phyloP scores from a whole-genome alignment of 2,888 invertebrate genomes.

The Nectonema munidae region DNA sequence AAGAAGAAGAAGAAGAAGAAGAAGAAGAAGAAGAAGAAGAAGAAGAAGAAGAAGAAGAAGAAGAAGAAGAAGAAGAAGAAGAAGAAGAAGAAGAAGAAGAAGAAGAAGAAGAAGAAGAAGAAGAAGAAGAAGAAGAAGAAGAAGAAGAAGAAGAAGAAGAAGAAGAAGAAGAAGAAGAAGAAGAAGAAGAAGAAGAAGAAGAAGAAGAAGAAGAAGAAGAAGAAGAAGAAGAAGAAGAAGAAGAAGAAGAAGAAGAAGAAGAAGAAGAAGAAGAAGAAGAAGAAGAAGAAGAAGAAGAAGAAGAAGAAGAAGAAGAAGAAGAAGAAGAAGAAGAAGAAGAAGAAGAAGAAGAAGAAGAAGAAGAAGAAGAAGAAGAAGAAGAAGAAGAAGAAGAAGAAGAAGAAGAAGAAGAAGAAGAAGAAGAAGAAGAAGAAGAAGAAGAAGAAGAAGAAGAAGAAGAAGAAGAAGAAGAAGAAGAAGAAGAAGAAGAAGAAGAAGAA shows the following conservation, averaged over 20 bases:
- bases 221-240: too few species aligned
- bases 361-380: background rate
- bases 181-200: conserved; percentile 5
- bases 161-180: conserved; percentile 5
- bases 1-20: too few species aligned
- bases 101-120: conserved; percentile 1
- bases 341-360: background rate
- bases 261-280: too few species aligned
- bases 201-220: background rate
- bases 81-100: too few species aligned
- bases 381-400: background rate
- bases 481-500: conserved; percentile 5
- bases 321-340: background rate
- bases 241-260: too few species aligned
- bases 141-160: too few species aligned
- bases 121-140: conserved; percentile 1
- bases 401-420: conserved; percentile 1
- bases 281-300: too few species aligned
- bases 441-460: background rate
- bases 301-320: too few species aligned
- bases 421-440: background rate
- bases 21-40: too few species aligned
- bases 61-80: too few species aligned
- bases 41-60: too few species aligned
- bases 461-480: conserved; percentile 5